These are phyloP conservation scores for Procapra przewalskii DNA, from an alignment of 2,113 vertebrate genomes.

Conservation along the genomic window DNA sequence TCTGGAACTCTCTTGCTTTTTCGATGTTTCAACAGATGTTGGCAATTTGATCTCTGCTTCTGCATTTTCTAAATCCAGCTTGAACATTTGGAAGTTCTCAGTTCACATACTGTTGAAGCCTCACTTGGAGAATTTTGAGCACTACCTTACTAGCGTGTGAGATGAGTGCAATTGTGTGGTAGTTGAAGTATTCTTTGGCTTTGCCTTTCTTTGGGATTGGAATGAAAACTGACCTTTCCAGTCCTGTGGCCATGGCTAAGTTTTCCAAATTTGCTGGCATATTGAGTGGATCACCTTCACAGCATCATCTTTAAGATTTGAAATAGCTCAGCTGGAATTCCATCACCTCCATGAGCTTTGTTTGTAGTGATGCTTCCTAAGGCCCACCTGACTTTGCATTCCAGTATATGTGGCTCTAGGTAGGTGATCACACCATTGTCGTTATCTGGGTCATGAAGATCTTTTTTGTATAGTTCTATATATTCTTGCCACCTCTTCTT, in stretches of 20 bases:
- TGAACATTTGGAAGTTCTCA: neutral
- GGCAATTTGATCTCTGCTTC: neutral
- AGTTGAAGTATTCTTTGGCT: neutral
- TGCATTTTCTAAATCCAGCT: neutral
- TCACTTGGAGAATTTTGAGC: neutral
- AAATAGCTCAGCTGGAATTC: neutral
- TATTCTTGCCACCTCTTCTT: neutral
- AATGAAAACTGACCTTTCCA: neutral
- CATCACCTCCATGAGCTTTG: neutral
- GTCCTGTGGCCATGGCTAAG: no score
- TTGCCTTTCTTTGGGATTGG: neutral
- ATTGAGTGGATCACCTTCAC: neutral
- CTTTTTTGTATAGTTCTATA: neutral
- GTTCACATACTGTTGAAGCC: neutral
- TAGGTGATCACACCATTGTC: neutral
- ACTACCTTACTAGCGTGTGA: neutral
- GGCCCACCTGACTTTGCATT: neutral
- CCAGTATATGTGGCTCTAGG: neutral
- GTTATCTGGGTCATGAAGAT: neutral
- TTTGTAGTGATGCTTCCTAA: neutral
- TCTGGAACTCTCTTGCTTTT: neutral
- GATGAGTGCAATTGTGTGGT: neutral
- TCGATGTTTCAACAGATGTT: neutral
- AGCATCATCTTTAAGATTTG: neutral
- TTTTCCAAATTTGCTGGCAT: neutral